Evolutionary conservation across 2,888 invertebrate species (phyloP).

Genomic region (Apodemia hepburni): DNA sequence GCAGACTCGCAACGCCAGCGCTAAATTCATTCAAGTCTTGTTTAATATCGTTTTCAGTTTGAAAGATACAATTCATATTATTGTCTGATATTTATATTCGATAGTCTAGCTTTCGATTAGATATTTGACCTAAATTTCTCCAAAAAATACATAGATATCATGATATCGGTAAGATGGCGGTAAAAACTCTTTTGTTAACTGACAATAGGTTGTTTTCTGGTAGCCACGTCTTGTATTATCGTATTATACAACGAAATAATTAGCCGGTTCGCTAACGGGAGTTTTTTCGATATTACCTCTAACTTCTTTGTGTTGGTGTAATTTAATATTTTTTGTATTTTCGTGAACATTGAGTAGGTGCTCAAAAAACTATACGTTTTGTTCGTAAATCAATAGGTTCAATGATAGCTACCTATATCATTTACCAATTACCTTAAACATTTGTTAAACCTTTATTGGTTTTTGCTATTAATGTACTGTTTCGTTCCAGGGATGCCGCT

Average conservation of each 20-base stretch:
- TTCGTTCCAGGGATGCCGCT: too few relatives aligned
- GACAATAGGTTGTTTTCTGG: constrained; percentile 71
- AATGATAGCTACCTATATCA: constrained; percentile 37
- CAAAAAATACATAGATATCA: constrained; percentile 32
- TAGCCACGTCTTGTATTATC: constrained; percentile 65
- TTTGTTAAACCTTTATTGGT: too few relatives aligned
- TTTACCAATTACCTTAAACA: constrained; percentile 31
- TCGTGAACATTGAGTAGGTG: constrained; percentile 54
- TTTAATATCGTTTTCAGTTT: too few relatives aligned
- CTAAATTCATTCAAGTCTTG: too few relatives aligned
- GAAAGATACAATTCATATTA: too few relatives aligned
- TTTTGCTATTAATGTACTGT: too few relatives aligned
- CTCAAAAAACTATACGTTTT: constrained; percentile 50
- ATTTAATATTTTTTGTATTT: constrained; percentile 76
- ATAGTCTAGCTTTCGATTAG: neutral
- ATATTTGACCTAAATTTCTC: constrained; percentile 13
- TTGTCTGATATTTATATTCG: too few relatives aligned
- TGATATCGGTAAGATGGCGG: constrained; percentile 57
- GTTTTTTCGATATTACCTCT: constrained; percentile 56
- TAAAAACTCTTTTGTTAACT: constrained; percentile 62
- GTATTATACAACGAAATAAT: constrained; percentile 71
- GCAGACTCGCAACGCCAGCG: too few relatives aligned
- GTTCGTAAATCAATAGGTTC: constrained; percentile 41
- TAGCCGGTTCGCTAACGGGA: constrained; percentile 71
- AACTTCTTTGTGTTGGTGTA: constrained; percentile 64